These are phyloP conservation scores for Pachydiplax longipennis DNA, from an alignment of 2,888 invertebrate genomes.

Conservation along the genomic window DNA sequence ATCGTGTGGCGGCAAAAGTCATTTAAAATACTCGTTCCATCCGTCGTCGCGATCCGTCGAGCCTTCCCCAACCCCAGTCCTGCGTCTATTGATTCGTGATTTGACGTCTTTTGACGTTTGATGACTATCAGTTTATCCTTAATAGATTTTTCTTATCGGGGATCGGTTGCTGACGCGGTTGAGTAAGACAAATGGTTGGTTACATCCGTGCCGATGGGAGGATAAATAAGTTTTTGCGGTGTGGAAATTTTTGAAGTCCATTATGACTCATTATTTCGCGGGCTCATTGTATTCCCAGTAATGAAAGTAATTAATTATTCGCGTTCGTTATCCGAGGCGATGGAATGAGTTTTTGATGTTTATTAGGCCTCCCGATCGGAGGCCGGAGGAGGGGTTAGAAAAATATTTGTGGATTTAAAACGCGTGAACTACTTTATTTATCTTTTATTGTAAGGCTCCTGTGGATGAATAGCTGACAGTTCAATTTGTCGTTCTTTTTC, in stretches of 20 bases:
- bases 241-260: neutral
- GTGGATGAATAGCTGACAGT: no score
- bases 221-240: neutral
- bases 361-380: neutral
- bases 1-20: neutral
- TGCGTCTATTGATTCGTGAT: neutral
- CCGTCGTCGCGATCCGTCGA: neutral
- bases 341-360: neutral
- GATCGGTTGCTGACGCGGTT: slow-evolving; percentile 21
- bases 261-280: neutral
- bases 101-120: slow-evolving; percentile 22
- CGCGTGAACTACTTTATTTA: no score
- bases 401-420: no score
- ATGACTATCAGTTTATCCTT: slow-evolving; percentile 26
- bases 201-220: neutral
- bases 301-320: slow-evolving; percentile 9
- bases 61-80: neutral
- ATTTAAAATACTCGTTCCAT: neutral
- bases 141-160: slow-evolving; percentile 40
- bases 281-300: neutral
- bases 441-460: no score
- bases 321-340: neutral
- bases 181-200: slow-evolving; percentile 31
- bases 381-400: neutral
- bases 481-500: no score